Base-by-base conservation (phyloP, 1,140 invertebrate species). In the Drosophila bocqueti region DNA sequence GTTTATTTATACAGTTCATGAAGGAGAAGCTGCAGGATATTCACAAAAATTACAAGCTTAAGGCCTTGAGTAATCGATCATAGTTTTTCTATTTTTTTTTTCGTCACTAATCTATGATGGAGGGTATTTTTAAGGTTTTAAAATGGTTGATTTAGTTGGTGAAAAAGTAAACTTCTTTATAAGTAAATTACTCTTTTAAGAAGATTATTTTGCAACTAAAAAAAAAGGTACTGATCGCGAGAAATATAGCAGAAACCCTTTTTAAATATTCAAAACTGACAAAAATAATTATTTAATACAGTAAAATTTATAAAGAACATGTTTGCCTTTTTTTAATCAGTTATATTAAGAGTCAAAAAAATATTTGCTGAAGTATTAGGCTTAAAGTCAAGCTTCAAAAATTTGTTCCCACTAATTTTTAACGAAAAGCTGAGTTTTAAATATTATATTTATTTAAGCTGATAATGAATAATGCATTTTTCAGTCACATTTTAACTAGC, bases 1-100 rank as follows among this genome's bases (percentile, higher is more conserved):
- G 50, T 72, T 71, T 69, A 46, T 57, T 69, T 69, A 40, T 55
- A 42, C 45, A 47, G 68, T 47, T 36, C 26, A 71, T 72, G n/a
- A 71, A 34, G 29, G 49, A 34, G 57, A 34, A 46, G 13, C 34
- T 47, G 36, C 42, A n/a, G 15, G 18, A 34, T 55, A 62, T 55
- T n/a, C 15, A 34, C 26, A 34, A 62, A 38, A 34, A 55, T 26
- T 54, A 34, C 57, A 38, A 67, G 57, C 21, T 62, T 46, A 46
- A n/a, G 24, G 64, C 21, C 42, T 3, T 42, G 11, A 15, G 34
- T 13, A 67, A 63, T 63, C 58, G 45, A 67, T 67, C 26, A 29
- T 29, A 13, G 13, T 7, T 21, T 29, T 15, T 38, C 15, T 38
- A 24, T 2, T 24, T 3, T 18, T 38, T 26, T 38, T 6, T 10